Percentiles rank a stretch among this genome's conserved stretches.
These are phyloP conservation scores for Murina feae DNA, from an alignment of 2,113 vertebrate species.

Conservation along the genomic window DNA sequence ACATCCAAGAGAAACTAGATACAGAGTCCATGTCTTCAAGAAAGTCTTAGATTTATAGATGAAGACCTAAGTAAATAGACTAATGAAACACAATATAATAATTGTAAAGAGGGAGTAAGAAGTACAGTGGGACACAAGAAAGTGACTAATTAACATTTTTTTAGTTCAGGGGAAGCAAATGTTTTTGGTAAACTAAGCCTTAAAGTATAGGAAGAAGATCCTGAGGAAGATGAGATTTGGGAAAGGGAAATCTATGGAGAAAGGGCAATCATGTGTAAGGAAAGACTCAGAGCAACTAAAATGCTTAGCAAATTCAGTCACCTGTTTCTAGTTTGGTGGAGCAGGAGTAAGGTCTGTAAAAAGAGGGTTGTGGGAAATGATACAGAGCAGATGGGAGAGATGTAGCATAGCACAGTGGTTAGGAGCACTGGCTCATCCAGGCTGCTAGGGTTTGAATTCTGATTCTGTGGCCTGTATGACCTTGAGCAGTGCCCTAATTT, in stretches of 20 bases:
- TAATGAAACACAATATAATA: background rate
- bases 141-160: background rate
- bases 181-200: background rate
- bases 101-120: background rate
- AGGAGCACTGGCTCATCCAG: background rate
- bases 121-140: background rate
- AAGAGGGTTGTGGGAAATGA: background rate
- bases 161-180: background rate
- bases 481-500: background rate
- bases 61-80: background rate
- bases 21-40: background rate
- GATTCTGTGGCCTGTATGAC: background rate
- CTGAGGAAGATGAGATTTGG: background rate
- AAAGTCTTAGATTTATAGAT: background rate
- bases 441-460: background rate
- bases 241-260: background rate
- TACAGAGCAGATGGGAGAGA: background rate
- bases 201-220: background rate
- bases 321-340: background rate
- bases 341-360: background rate
- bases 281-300: background rate
- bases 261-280: background rate
- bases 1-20: background rate
- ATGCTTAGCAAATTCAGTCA: background rate
- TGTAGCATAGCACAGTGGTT: background rate